These are phyloP conservation scores for Monomorium pharaonis DNA, from an alignment of 1,140 invertebrate species.

Conservation along the genomic window DNA sequence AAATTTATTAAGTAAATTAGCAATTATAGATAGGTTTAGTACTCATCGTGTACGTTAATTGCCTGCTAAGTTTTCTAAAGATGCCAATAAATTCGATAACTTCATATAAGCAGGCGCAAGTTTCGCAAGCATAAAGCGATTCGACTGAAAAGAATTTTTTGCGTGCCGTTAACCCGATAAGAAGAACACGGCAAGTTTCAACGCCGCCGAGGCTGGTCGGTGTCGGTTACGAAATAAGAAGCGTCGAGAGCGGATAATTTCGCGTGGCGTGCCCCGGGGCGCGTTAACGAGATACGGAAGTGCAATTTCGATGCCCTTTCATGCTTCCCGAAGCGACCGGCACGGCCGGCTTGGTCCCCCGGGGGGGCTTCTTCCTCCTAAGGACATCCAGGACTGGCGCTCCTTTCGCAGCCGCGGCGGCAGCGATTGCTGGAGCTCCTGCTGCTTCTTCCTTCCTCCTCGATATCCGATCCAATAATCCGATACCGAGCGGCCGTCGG, in stretches of 20 bases:
- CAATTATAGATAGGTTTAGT: background rate
- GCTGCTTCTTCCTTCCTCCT: slow-evolving; percentile 65
- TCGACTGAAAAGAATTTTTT: background rate
- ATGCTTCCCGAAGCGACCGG: slow-evolving; percentile 53
- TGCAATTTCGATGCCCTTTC: slow-evolving; percentile 73
- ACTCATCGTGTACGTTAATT: too few relatives aligned
- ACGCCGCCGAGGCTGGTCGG: background rate
- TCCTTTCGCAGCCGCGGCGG: slow-evolving; percentile 53
- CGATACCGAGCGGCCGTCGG: slow-evolving; percentile 78
- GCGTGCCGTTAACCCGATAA: background rate
- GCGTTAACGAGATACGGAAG: slow-evolving; percentile 66
- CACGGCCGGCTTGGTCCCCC: slow-evolving; percentile 32
- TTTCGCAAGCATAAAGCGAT: background rate
- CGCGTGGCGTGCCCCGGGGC: slow-evolving; percentile 5
- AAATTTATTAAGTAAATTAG: slow-evolving; percentile 13
- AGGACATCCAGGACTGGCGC: slow-evolving; percentile 62
- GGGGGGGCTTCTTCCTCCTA: slow-evolving; percentile 55
- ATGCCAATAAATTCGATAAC: background rate
- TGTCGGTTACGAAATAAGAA: slow-evolving; percentile 48
- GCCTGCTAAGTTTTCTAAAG: background rate
- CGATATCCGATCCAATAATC: slow-evolving; percentile 82
- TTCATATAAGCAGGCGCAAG: background rate
- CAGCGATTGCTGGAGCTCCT: slow-evolving; percentile 67
- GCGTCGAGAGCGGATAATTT: background rate
- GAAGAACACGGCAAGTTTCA: background rate